Evolutionary conservation across 2,888 invertebrate species (phyloP), one percentile per base, ranked within the genome.

Genomic region (Phymatocera aterrima): DNA sequence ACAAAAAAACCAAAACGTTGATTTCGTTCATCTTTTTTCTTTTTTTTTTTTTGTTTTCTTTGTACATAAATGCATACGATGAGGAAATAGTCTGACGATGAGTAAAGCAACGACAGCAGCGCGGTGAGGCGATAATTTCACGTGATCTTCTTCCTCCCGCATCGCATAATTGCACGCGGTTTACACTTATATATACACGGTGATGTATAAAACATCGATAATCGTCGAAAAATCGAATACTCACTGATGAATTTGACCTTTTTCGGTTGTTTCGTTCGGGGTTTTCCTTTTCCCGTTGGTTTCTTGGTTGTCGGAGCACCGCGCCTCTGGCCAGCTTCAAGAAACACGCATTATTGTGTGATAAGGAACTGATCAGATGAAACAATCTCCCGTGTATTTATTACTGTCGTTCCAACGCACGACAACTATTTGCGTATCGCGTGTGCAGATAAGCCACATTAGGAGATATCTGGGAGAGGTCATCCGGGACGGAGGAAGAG

Each of bases 201-300:
- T n/a, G n/a, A n/a, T n/a, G n/a, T n/a, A n/a, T n/a, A n/a, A 12
- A 12, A 43, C 43, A 43, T 43, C 43, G 6, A 43, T 43, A 43
- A 43, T 81, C 83, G 80, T 85, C 83, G 83, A 85, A 84, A 85
- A 85, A 87, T 85, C 43, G 43, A 43, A 83, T 93, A 96, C 96
- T 97, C 94, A 97, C 97, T 96, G 92, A 96, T 96, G 90, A 97
- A 96, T 93, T 96, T 96, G 82, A 96, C 96, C 93, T 96, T 96
- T 93, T 96, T 97, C 83, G 96, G 96, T 91, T 97, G 96, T 92
- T 96, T 96, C 86, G 96, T 95, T 90, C 96, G 92, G 82, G 94
- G 94, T 91, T 96, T 96, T 88, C 93, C 94, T 85, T 94, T 94
- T 88, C 92, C 93, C 92, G 95, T 94, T 82, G 95, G 94, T 92